Evolutionary conservation across 2,113 vertebrate species (phyloP), one percentile per base, ranked within the genome.

Genomic region (Semicossyphus pulcher): DNA sequence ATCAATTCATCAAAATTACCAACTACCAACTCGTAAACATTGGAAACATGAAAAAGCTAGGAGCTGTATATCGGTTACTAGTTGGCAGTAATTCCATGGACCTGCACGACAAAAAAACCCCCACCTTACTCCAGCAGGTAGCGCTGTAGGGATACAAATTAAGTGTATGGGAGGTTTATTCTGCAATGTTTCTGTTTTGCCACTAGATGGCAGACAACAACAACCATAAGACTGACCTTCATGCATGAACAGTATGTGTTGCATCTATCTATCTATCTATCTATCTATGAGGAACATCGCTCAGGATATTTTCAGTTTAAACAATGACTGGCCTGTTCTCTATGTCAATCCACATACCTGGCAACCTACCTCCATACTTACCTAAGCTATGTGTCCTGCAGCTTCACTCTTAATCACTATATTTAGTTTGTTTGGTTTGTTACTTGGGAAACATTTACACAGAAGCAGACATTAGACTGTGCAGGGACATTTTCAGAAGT

Each of bases 181-280:
- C 1, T 42, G 56, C 11, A 64, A 60, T 75, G 65, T 15, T 32
- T 0, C 15, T 18, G 1, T 28, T 18, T 5, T 10, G 37, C 69
- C 79, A 78, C 68, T 72, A 85, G 86, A 61, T 78, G 76, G 29
- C 48, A 64, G 31, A 28, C 44, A 28, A 18, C 3, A 72, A 34
- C 53, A 20, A 34, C 21, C 12, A n/a, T 8, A 5, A 5, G 4
- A 36, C 21, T 11, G 26, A 11, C 8, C 16, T 9, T 18, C 10
- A 34, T 65, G 6, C 0, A 26, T 21, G 36, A 12, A 16, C 15
- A n/a, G n/a, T n/a, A n/a, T n/a, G n/a, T n/a, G n/a, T n/a, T n/a
- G n/a, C n/a, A 8, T 48, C 44, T 8, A 10, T 65, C 25, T 28
- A 10, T 53, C 21, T 11, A 10, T 26, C 18, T 41, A 9, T 32